phyloP scores from a whole-genome alignment of 1,140 invertebrate species.

The Drosophila cardini region DNA sequence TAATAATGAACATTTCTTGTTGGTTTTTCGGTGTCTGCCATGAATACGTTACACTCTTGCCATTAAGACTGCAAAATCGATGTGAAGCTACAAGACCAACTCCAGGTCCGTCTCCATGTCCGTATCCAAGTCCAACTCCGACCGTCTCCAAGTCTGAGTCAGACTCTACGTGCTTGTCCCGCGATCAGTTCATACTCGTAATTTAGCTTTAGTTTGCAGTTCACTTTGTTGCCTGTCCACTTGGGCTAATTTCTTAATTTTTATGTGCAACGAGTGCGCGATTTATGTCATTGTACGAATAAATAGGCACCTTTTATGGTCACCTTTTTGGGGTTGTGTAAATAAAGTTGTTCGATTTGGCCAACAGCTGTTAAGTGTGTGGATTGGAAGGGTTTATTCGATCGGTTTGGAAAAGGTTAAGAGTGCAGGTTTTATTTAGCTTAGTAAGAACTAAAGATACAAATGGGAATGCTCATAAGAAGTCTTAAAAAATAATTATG shows the following conservation, averaged over 20 bases:
- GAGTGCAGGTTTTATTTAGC: too few relatives aligned
- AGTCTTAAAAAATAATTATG: too few relatives aligned
- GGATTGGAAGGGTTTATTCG: background rate
- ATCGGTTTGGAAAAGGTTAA: too few relatives aligned
- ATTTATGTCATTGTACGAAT: slow-evolving; percentile 64
- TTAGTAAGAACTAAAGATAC: too few relatives aligned
- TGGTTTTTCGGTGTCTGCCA: slow-evolving; percentile 19
- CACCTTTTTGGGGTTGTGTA: slow-evolving; percentile 26
- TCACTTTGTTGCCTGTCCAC: slow-evolving; percentile 39
- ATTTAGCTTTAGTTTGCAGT: slow-evolving; percentile 43
- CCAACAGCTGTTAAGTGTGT: background rate
- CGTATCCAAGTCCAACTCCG: slow-evolving; percentile 30
- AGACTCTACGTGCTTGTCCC: slow-evolving; percentile 34
- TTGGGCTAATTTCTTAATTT: slow-evolving; percentile 80
- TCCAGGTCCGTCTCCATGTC: background rate
- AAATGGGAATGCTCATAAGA: too few relatives aligned
- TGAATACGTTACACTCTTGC: slow-evolving; percentile 31
- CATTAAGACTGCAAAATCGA: slow-evolving; percentile 37
- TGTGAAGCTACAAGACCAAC: background rate
- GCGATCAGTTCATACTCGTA: slow-evolving; percentile 47
- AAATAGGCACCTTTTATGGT: slow-evolving; percentile 65
- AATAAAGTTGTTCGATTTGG: slow-evolving; percentile 65
- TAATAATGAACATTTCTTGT: slow-evolving; percentile 38
- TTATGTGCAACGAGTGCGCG: slow-evolving; percentile 68
- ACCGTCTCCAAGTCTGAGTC: slow-evolving; percentile 25